Conservation (phyloP, 2,113 vertebrate species). For the Saccopteryx leptura region DNA sequence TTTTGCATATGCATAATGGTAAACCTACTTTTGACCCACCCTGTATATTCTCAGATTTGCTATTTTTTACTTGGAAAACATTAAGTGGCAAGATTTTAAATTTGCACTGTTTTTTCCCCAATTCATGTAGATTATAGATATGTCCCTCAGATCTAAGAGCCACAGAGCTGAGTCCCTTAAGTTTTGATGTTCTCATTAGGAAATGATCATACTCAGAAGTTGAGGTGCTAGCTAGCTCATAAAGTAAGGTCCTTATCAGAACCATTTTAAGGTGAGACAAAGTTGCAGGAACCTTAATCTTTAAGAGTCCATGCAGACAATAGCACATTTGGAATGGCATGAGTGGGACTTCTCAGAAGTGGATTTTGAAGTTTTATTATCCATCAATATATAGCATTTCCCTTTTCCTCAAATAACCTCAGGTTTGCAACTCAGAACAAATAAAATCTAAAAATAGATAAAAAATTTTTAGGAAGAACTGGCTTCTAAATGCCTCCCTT, state of each 20-base stretch:
- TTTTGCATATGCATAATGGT: neutral
- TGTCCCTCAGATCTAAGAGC: neutral
- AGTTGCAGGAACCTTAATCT: neutral
- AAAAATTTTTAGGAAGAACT: neutral
- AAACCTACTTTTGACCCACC: neutral
- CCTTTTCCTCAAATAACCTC: neutral
- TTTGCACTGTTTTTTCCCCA: conserved; percentile 42
- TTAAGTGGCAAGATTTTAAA: neutral
- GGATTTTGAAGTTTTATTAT: conserved; percentile 40
- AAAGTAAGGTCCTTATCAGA: neutral
- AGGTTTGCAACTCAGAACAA: conserved; percentile 27
- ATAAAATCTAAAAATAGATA: conserved; percentile 56
- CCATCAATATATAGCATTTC: conserved; percentile 22
- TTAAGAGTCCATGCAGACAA: neutral
- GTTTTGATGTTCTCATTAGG: neutral
- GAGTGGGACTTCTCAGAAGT: conserved; percentile 23
- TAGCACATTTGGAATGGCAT: conserved; percentile 18
- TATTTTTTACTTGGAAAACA: neutral
- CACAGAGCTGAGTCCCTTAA: neutral
- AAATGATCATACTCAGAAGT: conserved; percentile 21
- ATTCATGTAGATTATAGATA: neutral
- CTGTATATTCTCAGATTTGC: neutral
- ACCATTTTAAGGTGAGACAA: conserved; percentile 22
- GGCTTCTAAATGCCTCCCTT: neutral
- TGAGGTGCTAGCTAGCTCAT: conserved; percentile 39